Percentiles rank a stretch among this genome's conserved stretches.
Conservation (phyloP, 1,140 invertebrate species). For the Hyphantria cunea region DNA sequence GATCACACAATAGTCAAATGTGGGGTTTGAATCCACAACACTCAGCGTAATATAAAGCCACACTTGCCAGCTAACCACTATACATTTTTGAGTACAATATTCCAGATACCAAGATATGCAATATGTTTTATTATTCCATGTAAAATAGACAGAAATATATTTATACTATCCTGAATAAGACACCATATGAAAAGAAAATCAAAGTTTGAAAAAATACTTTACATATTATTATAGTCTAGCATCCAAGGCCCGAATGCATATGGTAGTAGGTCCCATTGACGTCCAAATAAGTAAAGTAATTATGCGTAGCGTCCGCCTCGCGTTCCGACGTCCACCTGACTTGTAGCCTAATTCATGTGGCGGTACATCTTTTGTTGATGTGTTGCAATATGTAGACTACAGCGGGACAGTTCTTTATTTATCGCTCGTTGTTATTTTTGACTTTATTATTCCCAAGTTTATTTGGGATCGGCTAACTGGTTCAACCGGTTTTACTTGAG, state of each 20-base stretch:
- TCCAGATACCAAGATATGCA: no score
- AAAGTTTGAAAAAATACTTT: neutral
- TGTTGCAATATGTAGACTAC: neutral
- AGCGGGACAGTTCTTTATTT: constrained; percentile 4
- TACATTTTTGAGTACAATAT: no score
- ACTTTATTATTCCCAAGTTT: no score
- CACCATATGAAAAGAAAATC: neutral
- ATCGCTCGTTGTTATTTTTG: no score
- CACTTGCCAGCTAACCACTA: no score
- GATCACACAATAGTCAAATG: no score
- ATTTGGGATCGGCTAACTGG: no score
- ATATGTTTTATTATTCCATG: no score
- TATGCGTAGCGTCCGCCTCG: constrained; percentile 17
- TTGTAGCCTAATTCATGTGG: constrained; percentile 15
- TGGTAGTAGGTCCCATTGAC: constrained; percentile 19
- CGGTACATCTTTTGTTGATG: constrained; percentile 5
- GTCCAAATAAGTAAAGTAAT: constrained; percentile 22
- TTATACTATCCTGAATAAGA: neutral
- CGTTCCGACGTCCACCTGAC: constrained; percentile 18
- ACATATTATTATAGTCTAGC: neutral
- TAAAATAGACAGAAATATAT: no score
- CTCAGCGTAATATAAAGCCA: no score
- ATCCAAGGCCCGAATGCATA: constrained; percentile 2
- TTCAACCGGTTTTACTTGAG: no score
- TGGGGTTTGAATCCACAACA: no score